Conservation (phyloP, 2,113 vertebrate species). For the Eurypyga helias region DNA sequence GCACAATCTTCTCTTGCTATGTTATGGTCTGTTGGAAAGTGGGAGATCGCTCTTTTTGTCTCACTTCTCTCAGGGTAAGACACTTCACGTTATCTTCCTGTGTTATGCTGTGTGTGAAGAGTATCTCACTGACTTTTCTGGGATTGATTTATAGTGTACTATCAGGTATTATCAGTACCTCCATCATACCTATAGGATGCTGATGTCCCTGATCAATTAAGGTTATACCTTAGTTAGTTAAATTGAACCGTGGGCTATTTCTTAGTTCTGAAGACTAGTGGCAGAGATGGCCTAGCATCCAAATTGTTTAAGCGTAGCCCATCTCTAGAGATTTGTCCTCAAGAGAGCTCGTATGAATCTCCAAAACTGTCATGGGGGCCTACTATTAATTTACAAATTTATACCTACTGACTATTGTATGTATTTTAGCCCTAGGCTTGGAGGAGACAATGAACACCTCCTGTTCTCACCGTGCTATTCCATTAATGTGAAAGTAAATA, state of each 20-base stretch:
- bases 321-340: background rate
- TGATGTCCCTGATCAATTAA: background rate
- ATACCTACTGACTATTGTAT: background rate
- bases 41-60: accelerated
- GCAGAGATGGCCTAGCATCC: background rate
- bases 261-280: background rate
- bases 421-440: background rate
- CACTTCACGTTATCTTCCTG: background rate
- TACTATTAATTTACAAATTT: background rate
- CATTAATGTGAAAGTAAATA: background rate
- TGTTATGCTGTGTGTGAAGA: background rate
- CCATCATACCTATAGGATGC: background rate
- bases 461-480: background rate
- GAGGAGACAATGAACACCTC: background rate
- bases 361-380: background rate
- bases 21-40: background rate
- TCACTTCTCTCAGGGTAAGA: background rate
- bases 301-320: background rate
- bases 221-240: background rate
- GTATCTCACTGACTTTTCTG: background rate
- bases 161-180: background rate
- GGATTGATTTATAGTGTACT: background rate
- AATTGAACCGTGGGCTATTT: background rate
- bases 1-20: background rate
- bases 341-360: background rate